A percentile compares a stretch with the other conserved stretches of the same genome.
Conservation (phyloP, 2,797 vertebrate species). For the Chrosomus eos region DNA sequence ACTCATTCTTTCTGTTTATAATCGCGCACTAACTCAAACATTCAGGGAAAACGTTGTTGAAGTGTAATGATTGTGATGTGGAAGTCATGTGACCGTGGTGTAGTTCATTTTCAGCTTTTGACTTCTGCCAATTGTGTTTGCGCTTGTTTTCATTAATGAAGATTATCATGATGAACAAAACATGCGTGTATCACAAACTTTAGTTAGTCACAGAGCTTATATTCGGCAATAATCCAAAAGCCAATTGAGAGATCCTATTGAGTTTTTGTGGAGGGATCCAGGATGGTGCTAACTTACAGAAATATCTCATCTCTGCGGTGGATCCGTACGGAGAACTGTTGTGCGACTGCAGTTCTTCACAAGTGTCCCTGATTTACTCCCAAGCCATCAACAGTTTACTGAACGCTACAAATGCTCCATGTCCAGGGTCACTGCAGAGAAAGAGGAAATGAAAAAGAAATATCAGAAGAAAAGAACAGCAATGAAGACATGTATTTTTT, state of each 20-base stretch:
- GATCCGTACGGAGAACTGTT: background rate
- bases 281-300: background rate
- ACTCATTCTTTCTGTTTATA: background rate
- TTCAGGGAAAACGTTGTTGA: background rate
- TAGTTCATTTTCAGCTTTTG: background rate
- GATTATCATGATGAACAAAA: background rate
- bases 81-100: background rate
- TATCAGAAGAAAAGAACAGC: background rate
- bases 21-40: background rate
- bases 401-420: constrained; percentile 76
- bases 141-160: background rate
- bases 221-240: background rate
- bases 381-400: constrained; percentile 80
- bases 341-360: background rate
- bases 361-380: constrained; percentile 66
- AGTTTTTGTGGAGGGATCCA: background rate
- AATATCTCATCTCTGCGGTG: background rate
- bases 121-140: background rate
- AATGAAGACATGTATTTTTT: background rate
- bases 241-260: background rate
- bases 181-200: background rate
- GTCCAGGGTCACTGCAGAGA: constrained; percentile 72
- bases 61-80: background rate
- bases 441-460: background rate
- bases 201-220: background rate